These are phyloP conservation scores for Ranitomeya variabilis DNA, from an alignment of 2,113 vertebrate genomes.

Conservation along the genomic window DNA sequence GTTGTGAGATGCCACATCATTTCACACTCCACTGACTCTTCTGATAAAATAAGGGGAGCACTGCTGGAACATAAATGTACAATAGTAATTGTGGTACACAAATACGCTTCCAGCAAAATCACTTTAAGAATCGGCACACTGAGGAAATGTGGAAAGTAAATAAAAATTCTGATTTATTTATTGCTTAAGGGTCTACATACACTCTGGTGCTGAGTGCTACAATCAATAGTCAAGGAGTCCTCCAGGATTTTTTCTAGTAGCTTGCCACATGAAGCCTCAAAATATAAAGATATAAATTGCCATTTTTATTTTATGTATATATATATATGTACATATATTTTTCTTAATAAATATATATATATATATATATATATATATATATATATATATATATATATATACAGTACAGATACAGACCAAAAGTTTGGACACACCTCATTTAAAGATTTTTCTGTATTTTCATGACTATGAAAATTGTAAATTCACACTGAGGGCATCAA, in stretches of 20 bases:
- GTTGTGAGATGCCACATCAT: constrained; percentile 9
- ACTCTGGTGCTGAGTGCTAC: background rate
- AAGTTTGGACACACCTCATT: no score
- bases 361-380: no score
- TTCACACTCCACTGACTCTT: constrained; percentile 27
- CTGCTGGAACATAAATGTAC: constrained; percentile 21
- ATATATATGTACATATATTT: no score
- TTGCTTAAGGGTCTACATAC: background rate
- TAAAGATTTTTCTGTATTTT: no score
- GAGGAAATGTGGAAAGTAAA: constrained; percentile 37
- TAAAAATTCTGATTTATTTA: constrained; percentile 25
- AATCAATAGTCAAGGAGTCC: background rate
- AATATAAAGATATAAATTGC: background rate
- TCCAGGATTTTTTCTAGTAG: background rate
- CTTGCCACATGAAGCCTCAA: background rate
- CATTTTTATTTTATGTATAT: background rate
- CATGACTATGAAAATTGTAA: no score
- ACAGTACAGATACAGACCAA: no score
- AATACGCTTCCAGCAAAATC: constrained; percentile 30
- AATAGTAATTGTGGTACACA: background rate
- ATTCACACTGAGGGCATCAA: no score
- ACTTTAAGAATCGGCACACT: constrained; percentile 19
- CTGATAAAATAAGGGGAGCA: constrained; percentile 33
- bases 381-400: no score
- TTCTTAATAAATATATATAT: no score